Evolutionary conservation across 2,113 vertebrate species (phyloP), one percentile per base, ranked within the genome.

Genomic region (Gavia stellata): DNA sequence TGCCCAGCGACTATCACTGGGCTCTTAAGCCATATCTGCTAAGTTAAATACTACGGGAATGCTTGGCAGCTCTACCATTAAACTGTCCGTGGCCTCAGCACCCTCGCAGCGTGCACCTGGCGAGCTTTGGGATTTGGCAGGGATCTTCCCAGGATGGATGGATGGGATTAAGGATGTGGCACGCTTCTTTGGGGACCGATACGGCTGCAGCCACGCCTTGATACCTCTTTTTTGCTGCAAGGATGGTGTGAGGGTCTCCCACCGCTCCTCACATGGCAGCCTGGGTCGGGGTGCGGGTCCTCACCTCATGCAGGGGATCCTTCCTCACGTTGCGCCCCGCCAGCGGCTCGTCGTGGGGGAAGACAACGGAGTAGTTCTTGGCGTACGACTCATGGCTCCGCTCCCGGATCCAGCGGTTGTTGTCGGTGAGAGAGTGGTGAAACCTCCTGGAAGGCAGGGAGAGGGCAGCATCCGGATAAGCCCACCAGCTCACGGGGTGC

Each of bases 331-430:
- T 99, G 26, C 99, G 98, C 10, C 99, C 98, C 0, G 99, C 99
- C 97, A 99, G 98, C 0, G 99, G 99, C 95, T 99, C 99, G 0
- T 99, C 99, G 0, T 99, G 98, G 21, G 99, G 99, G 85, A 99
- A 99, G 36, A 99, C 99, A 0, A 99, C 97, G 0, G 99, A 99
- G 94, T 99, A 99, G 96, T 99, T 99, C 96, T 99, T 99, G 87
- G 99, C 99, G 0, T 99, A 99, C 3, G 99, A 99, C 97, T 99
- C 99, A 1, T 99, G 99, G 97, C 99, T 99, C 62, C 99, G 98
- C 95, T 99, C 99, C 13, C 98, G 98, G 88, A 99, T 98, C 99
- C 99, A 99, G 92, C 95, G 98, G 24, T 93, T 86, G 96, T 99
- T 98, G 94, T 95, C 95, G 0, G 99, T 99, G 91, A 99, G 98